Percentiles rank a stretch among this genome's conserved stretches.
Conservation (phyloP, 2,888 invertebrate species). For the Himalopsyche tibetana region DNA sequence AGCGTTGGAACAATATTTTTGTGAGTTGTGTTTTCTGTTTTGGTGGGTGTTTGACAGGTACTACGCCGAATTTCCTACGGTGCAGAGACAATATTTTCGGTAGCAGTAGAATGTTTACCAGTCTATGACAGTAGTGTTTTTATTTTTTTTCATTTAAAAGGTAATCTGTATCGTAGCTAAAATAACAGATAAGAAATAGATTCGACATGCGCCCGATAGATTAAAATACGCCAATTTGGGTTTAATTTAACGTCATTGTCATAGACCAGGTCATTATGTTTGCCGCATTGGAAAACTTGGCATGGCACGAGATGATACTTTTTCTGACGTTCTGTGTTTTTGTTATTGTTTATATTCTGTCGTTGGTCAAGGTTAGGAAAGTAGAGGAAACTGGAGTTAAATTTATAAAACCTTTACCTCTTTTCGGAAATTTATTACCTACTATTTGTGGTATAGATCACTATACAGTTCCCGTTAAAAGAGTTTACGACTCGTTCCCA, state of each 20-base stretch:
- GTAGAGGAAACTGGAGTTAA: constrained; percentile 51
- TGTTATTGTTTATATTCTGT: constrained; percentile 45
- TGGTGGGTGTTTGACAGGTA: too few relatives aligned
- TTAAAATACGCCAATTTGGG: background rate
- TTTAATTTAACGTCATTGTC: background rate
- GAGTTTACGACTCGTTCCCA: constrained; percentile 66
- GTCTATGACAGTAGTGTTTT: too few relatives aligned
- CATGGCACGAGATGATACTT: constrained; percentile 32
- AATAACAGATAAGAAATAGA: background rate
- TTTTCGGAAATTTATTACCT: constrained; percentile 58
- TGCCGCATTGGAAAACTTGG: background rate
- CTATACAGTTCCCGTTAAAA: constrained; percentile 55
- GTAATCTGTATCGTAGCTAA: too few relatives aligned
- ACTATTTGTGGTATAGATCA: constrained; percentile 53
- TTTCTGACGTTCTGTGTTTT: constrained; percentile 41
- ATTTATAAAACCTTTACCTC: constrained; percentile 52
- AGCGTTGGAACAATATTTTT: background rate
- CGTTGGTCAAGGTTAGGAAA: constrained; percentile 39
- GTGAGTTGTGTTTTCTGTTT: background rate
- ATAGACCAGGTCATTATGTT: constrained; percentile 5
- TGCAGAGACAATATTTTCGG: too few relatives aligned
- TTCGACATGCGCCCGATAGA: background rate
- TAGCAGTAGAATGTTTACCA: too few relatives aligned
- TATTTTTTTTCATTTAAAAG: too few relatives aligned
- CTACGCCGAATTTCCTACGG: too few relatives aligned